phyloP scores from a whole-genome alignment of 2,888 invertebrate species.

The Danaus chrysippus region DNA sequence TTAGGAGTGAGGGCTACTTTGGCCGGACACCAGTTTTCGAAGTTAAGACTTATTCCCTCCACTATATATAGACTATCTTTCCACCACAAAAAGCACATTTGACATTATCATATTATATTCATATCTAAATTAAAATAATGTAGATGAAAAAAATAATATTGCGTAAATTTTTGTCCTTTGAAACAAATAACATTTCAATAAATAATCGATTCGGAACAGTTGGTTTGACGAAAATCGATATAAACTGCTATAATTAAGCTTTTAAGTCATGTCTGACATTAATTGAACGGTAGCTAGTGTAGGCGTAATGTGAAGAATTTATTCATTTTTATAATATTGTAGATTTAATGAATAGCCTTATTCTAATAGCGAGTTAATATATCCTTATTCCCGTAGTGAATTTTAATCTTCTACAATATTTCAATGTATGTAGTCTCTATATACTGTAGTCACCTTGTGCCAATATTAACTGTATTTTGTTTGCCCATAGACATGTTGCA shows the following conservation, averaged over 20 bases:
- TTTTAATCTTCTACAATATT: slow-evolving; percentile 10
- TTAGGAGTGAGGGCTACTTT: slow-evolving; percentile 19
- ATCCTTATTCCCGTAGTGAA: slow-evolving; percentile 10
- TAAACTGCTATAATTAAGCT: not conserved
- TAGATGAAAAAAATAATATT: not conserved
- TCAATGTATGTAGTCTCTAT: slow-evolving; percentile 30
- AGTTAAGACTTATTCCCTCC: slow-evolving; percentile 72
- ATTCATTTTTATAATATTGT: slow-evolving; percentile 15
- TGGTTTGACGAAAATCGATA: not conserved
- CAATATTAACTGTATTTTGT: slow-evolving; percentile 43
- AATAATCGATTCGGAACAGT: not conserved
- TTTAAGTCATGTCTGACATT: slow-evolving; percentile 1
- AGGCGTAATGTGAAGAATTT: slow-evolving; percentile 23
- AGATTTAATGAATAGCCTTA: slow-evolving; percentile 15
- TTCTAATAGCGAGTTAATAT: slow-evolving; percentile 16
- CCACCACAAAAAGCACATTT: slow-evolving; percentile 2
- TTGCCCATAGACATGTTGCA: slow-evolving; percentile 17
- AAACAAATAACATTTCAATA: not conserved
- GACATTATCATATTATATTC: not conserved
- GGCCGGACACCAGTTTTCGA: slow-evolving; percentile 41
- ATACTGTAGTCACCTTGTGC: slow-evolving; percentile 58
- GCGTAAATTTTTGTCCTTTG: not conserved
- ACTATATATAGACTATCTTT: slow-evolving; percentile 53
- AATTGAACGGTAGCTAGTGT: slow-evolving; percentile 15
- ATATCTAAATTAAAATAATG: not conserved